A percentile compares a stretch with the other conserved stretches of the same genome.
These are phyloP conservation scores for Ptychadena robeensis DNA, from an alignment of 2,797 vertebrate genomes.

Conservation along the genomic window DNA sequence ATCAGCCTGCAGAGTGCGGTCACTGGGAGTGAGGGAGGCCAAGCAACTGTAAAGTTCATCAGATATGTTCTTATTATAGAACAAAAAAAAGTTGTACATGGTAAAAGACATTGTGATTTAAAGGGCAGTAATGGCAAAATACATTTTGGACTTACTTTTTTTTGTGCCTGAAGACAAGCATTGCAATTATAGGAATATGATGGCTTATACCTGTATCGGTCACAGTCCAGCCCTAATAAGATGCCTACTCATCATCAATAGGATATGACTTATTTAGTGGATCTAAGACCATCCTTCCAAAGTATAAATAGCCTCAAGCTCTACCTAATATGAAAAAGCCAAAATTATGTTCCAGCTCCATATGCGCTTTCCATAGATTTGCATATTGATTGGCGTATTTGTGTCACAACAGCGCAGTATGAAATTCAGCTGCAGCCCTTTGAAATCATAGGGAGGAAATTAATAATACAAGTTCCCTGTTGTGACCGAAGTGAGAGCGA, in stretches of 20 bases:
- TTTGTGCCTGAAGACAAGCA: too few species aligned
- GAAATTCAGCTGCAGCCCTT: slow-evolving; percentile 10
- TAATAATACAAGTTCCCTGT: slow-evolving; percentile 16
- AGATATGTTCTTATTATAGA: too few species aligned
- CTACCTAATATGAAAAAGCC: neutral
- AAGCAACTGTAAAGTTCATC: too few species aligned
- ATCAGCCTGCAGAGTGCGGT: too few species aligned
- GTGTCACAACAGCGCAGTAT: slow-evolving; percentile 2
- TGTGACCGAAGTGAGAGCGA: slow-evolving; percentile 15
- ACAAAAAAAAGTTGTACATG: too few species aligned
- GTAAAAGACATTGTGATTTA: too few species aligned
- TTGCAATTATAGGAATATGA: too few species aligned
- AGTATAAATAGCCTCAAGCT: neutral
- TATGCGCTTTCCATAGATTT: neutral
- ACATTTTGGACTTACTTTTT: too few species aligned
- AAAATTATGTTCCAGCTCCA: neutral
- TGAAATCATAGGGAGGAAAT: slow-evolving; percentile 16
- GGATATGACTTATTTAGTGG: neutral
- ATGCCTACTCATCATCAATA: neutral
- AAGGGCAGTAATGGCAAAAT: too few species aligned
- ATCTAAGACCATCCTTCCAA: neutral
- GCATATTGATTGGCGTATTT: neutral
- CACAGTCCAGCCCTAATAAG: too few species aligned
- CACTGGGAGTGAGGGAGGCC: too few species aligned
- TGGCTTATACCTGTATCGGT: too few species aligned